A percentile compares a stretch with the other conserved stretches of the same genome.
Conservation (phyloP, 2,113 vertebrate genomes). For the Illadopsis cleaveri region DNA sequence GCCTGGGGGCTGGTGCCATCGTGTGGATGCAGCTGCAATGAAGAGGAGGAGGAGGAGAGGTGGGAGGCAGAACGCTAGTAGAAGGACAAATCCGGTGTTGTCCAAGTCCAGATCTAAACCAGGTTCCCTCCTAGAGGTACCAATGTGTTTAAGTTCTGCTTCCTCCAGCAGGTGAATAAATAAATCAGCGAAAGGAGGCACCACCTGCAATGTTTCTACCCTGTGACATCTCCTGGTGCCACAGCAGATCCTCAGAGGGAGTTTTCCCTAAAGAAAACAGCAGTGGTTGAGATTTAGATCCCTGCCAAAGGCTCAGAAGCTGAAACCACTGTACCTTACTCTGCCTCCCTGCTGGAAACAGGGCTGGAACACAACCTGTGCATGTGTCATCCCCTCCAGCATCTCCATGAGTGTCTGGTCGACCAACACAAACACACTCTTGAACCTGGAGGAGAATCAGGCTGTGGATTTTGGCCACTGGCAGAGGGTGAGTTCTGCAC, state of each 20-base stretch:
- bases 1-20: constrained; percentile 30
- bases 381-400: neutral
- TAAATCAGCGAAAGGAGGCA: neutral
- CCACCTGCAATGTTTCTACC: neutral
- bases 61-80: neutral
- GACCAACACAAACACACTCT: neutral
- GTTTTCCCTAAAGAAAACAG: neutral
- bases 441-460: neutral
- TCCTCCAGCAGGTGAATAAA: neutral
- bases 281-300: neutral
- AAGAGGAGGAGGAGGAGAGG: neutral
- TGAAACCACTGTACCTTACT: neutral
- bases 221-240: neutral
- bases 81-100: neutral
- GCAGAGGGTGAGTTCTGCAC: neutral
- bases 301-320: neutral
- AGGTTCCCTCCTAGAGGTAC: neutral
- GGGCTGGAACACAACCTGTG: neutral
- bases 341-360: neutral
- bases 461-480: constrained; percentile 3
- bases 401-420: neutral
- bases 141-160: neutral
- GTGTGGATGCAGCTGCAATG: neutral
- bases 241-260: neutral
- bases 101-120: neutral